Evolutionary conservation across 2,888 invertebrate genomes (phyloP).

Genomic region (Sisyra terminalis): DNA sequence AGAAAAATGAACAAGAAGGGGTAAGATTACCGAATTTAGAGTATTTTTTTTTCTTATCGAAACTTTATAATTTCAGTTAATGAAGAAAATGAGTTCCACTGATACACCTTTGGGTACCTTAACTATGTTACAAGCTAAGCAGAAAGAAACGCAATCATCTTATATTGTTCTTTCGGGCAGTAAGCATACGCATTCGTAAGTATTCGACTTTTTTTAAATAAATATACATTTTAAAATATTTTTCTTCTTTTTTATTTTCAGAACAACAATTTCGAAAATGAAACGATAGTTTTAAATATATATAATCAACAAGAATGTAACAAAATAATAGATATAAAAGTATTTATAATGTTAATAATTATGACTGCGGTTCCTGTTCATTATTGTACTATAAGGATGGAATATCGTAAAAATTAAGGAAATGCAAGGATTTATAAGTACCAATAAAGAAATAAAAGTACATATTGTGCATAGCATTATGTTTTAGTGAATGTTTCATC

Average conservation of each 20-base stretch:
- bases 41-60: conserved; percentile 9
- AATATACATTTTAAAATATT: no score
- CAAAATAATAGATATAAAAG: no score
- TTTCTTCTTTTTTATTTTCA: conserved; percentile 16
- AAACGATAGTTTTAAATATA: conserved; percentile 18
- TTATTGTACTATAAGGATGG: no score
- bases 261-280: conserved; percentile 27
- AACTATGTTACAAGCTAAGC: conserved; percentile 87
- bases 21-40: conserved; percentile 24
- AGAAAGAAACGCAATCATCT: conserved; percentile 84
- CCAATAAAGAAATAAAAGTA: no score
- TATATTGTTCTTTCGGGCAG: conserved; percentile 86
- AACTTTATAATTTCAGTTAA: conserved; percentile 37
- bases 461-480: no score
- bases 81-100: conserved; percentile 96
- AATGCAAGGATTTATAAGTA: no score
- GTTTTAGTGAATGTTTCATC: no score
- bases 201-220: conserved; percentile 10
- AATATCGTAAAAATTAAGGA: no score
- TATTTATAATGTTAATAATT: no score
- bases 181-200: conserved; percentile 44
- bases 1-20: conserved; percentile 86
- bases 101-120: conserved; percentile 94
- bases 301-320: no score
- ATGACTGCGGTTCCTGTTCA: no score